phyloP scores from a whole-genome alignment of 1,140 invertebrate genomes.

The Mactra quadrangularis region DNA sequence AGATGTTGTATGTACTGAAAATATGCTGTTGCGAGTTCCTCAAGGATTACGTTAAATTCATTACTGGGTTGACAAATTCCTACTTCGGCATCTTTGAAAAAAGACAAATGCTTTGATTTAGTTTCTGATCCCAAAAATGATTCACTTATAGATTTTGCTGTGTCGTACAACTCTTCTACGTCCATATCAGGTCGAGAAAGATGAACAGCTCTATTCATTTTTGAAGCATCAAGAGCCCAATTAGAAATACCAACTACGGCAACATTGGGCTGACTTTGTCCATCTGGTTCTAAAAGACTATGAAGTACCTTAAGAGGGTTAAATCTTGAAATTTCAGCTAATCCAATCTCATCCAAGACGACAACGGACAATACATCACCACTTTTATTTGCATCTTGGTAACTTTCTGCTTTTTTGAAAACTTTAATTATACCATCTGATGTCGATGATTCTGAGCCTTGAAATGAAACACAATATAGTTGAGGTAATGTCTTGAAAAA shows the following conservation, averaged over 20 bases:
- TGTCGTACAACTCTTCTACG: constrained; percentile 48
- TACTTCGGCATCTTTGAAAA: background rate
- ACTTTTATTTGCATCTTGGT: constrained; percentile 58
- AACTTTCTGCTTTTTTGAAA: constrained; percentile 69
- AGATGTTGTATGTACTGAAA: constrained; percentile 63
- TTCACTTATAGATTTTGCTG: constrained; percentile 51
- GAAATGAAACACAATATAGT: constrained; percentile 70
- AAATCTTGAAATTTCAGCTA: constrained; percentile 69
- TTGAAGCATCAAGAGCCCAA: constrained; percentile 75
- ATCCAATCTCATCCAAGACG: constrained; percentile 73
- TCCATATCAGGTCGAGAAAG: constrained; percentile 71
- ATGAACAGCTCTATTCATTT: constrained; percentile 71
- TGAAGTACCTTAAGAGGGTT: constrained; percentile 70
- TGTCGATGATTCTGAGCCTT: constrained; percentile 71
- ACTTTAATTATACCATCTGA: constrained; percentile 70
- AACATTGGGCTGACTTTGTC: constrained; percentile 58
- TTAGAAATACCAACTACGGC: constrained; percentile 76
- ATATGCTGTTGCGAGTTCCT: constrained; percentile 68
- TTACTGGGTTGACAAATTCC: background rate
- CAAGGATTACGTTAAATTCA: constrained; percentile 17
- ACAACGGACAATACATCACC: constrained; percentile 71
- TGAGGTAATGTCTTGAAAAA: constrained; percentile 73
- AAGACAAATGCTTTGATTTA: background rate
- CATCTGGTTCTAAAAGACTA: constrained; percentile 60
- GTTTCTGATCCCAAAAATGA: constrained; percentile 20